Evolutionary conservation across 2,797 vertebrate genomes (phyloP), one percentile per base, ranked within the genome.

Genomic region (Lagodon rhomboides): DNA sequence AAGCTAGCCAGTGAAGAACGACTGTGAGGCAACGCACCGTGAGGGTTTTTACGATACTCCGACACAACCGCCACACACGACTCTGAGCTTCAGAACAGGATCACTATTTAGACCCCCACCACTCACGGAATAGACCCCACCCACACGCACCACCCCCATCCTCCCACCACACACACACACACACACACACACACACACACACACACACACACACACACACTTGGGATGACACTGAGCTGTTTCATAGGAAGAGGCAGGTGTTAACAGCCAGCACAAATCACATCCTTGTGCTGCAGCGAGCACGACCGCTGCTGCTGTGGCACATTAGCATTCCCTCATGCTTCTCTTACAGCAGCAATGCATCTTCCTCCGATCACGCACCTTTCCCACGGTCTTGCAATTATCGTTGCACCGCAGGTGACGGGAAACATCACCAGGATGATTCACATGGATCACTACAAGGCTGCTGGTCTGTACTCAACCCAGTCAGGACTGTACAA

Each of bases 1-100:
- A 96, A 96, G 96, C 96, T 96, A 96, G 96, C 96, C 96, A 96
- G 95, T 95, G 96, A 96, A 96, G 96, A 96, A 96, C 96, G 95
- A 96, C 93, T 96, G 95, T 96, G 96, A 95, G 93, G 95, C 89
- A 96, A 96, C 96, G 94, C 93, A 79, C 71, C 86, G 85, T 46
- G 82, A 73, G 34, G 78, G 75, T 67, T n/a, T n/a, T n/a, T 82
- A 77, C 55, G 16, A 73, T 15, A 63, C 55, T 79, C 66, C 67
- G 43, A 64, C 44, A 68, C 62, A 68, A 75, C 23, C 34, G 72
- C 6, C 65, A 58, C 34, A 46, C 73, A 58, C 1, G 1, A 44
- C 63, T 60, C 22, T 55, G 64, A 68, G 55, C 81, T 53, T 27
- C 74, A 79, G 79, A 87, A 89, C 87, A 88, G 68, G 59, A 85